Conservation (phyloP, 2,113 vertebrate genomes). For the Microtus ochrogaster region DNA sequence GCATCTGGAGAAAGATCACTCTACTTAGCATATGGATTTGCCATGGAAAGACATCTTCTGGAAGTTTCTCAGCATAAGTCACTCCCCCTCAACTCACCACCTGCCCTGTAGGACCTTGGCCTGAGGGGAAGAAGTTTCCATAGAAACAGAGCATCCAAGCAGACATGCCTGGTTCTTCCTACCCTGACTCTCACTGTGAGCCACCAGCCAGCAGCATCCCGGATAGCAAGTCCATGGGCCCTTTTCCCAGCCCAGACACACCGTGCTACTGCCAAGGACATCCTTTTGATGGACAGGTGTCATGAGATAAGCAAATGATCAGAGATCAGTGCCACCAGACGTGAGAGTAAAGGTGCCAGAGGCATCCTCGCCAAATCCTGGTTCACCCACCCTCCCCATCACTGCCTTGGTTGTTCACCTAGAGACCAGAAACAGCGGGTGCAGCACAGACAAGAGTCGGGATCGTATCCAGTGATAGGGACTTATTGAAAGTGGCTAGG, state of each 20-base stretch:
- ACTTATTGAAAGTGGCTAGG: neutral
- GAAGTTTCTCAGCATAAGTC: neutral
- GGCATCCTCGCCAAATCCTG: neutral
- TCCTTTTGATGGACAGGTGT: neutral
- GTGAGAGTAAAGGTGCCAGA: accelerated
- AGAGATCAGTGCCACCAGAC: neutral
- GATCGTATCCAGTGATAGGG: neutral
- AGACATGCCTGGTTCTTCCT: neutral
- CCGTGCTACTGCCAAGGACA: neutral
- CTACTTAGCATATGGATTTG: neutral
- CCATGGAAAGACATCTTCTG: neutral
- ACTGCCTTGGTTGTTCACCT: neutral
- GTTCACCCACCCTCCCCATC: accelerated
- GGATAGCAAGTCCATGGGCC: neutral
- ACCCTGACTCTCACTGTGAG: neutral
- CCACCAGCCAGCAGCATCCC: neutral
- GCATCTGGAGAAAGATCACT: neutral
- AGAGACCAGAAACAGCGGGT: neutral
- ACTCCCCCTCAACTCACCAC: neutral
- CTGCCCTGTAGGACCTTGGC: neutral
- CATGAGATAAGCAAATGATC: neutral
- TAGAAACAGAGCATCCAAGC: neutral
- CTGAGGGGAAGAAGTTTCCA: neutral
- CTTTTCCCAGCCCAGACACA: neutral
- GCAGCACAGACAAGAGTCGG: neutral